These are phyloP conservation scores for Yponomeuta evonymella DNA, from an alignment of 2,888 invertebrate genomes.

Conservation along the genomic window DNA sequence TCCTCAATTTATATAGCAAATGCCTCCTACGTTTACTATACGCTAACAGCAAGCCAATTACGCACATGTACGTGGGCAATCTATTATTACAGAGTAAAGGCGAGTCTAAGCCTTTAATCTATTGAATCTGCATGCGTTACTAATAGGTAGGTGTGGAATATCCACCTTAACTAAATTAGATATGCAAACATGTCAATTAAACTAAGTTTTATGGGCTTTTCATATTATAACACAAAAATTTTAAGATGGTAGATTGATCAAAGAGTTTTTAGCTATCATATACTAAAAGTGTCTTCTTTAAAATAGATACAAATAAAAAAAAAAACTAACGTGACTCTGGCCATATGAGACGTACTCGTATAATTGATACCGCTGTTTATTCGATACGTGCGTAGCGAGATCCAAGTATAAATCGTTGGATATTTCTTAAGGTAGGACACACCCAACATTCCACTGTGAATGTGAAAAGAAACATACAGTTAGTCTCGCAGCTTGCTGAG, in stretches of 20 bases:
- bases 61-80: not conserved
- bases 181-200: no score
- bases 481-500: not conserved
- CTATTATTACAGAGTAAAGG: not conserved
- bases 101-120: not conserved
- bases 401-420: constrained; percentile 9
- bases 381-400: not conserved
- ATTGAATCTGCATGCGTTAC: not conserved
- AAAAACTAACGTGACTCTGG: not conserved
- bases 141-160: not conserved
- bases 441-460: constrained; percentile 10
- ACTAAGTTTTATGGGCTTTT: no score
- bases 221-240: no score
- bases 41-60: not conserved
- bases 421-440: constrained; percentile 5
- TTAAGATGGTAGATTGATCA: no score
- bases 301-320: not conserved
- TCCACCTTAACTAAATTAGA: no score
- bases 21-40: not conserved
- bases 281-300: not conserved
- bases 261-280: not conserved
- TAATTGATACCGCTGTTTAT: constrained; percentile 13
- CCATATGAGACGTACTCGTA: not conserved
- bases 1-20: not conserved
- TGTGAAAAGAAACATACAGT: not conserved